A percentile compares a stretch with the other conserved stretches of the same genome.
phyloP scores from a whole-genome alignment of 2,797 vertebrate genomes.

The Petrocephalus sullivani region DNA sequence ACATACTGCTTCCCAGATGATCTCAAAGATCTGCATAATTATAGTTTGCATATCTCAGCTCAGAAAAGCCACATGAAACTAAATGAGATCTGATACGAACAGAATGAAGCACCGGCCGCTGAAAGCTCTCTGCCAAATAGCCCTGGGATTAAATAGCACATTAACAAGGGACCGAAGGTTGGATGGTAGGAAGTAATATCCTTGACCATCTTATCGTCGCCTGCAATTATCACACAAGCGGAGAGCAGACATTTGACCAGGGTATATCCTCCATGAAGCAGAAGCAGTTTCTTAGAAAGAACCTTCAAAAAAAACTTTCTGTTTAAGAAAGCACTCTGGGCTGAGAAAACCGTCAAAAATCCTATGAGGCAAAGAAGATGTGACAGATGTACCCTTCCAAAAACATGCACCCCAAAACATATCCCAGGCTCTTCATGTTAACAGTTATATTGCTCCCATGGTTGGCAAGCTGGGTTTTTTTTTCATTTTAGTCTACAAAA shows the following conservation, averaged over 20 bases:
- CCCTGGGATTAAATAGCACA: neutral
- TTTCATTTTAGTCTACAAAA: neutral
- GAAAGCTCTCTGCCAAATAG: neutral
- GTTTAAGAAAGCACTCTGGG: neutral
- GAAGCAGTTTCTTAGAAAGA: neutral
- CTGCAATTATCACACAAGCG: neutral
- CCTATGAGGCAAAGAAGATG: neutral
- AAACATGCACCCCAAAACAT: neutral
- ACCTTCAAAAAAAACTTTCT: neutral
- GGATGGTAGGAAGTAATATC: neutral
- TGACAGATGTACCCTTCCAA: neutral
- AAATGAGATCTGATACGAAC: neutral
- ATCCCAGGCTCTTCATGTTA: neutral
- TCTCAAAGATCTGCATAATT: neutral
- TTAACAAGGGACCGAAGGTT: neutral
- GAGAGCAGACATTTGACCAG: neutral
- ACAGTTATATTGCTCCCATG: neutral
- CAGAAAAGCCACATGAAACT: neutral
- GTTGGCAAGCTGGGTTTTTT: neutral
- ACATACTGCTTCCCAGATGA: neutral
- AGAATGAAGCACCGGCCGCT: neutral
- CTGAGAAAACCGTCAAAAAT: neutral
- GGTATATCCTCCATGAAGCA: neutral
- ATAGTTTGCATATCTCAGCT: neutral
- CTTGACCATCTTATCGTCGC: neutral